phyloP scores from a whole-genome alignment of 2,797 vertebrate genomes.

The Graptemys geographica region DNA sequence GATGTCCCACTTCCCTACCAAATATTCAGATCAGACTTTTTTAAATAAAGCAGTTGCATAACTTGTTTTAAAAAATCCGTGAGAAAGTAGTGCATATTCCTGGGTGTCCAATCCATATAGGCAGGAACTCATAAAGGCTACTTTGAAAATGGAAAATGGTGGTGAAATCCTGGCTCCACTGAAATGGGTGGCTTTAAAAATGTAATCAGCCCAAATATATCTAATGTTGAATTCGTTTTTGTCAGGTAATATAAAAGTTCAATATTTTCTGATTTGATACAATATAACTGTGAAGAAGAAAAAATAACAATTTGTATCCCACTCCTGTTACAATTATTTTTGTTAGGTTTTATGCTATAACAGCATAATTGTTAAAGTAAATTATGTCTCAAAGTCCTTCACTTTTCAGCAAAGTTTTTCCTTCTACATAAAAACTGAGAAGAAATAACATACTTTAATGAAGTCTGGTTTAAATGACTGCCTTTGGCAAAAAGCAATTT shows the following conservation, averaged over 20 bases:
- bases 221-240: neutral
- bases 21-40: neutral
- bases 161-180: neutral
- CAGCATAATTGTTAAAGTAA: slow-evolving; percentile 44
- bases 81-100: neutral
- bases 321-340: neutral
- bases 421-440: slow-evolving; percentile 46
- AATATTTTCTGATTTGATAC: neutral
- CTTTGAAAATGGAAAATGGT: neutral
- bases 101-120: neutral
- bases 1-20: neutral
- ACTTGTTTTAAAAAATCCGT: neutral
- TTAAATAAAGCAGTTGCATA: neutral
- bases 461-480: slow-evolving; percentile 61
- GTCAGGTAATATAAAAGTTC: neutral
- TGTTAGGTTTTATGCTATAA: slow-evolving; percentile 12
- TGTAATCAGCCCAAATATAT: accelerated
- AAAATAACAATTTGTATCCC: neutral
- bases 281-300: neutral
- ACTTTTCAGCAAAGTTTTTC: neutral
- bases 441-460: slow-evolving; percentile 63
- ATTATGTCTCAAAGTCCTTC: slow-evolving; percentile 3
- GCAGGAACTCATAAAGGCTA: neutral
- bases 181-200: neutral
- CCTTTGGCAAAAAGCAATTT: slow-evolving; percentile 58